A percentile compares a stretch with the other conserved stretches of the same genome.
These are phyloP conservation scores for Apis cerana DNA, from an alignment of 1,140 invertebrate species.

Conservation along the genomic window DNA sequence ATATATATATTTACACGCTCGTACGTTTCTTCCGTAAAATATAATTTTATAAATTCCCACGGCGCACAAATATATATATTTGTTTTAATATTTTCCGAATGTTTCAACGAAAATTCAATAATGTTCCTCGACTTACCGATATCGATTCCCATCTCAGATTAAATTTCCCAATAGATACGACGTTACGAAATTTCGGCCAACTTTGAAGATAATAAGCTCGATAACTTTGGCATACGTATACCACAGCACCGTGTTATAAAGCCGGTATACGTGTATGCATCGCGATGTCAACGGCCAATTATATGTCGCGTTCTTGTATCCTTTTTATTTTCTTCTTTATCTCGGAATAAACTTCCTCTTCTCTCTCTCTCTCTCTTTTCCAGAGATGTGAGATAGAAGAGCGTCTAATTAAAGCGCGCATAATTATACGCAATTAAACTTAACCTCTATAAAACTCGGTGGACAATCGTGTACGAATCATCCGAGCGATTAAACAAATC, in stretches of 20 bases:
- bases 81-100: neutral
- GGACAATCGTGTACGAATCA: neutral
- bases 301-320: neutral
- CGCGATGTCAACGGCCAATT: conserved; percentile 3
- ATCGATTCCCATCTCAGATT: neutral
- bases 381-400: too few species aligned
- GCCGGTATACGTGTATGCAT: too few species aligned
- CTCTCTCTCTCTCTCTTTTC: too few species aligned
- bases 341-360: too few species aligned
- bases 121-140: neutral
- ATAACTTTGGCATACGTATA: neutral
- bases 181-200: conserved; percentile 4
- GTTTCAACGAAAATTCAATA: neutral
- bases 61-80: neutral
- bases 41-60: neutral
- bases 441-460: neutral
- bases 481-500: conserved; percentile 25
- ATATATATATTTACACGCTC: neutral
- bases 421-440: conserved; percentile 3
- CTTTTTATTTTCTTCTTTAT: too few species aligned
- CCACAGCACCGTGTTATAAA: too few species aligned
- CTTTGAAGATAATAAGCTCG: conserved; percentile 4
- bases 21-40: neutral
- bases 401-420: too few species aligned
- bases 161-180: conserved; percentile 11